These are phyloP conservation scores for Pelmatolapia mariae DNA, from an alignment of 2,113 vertebrate genomes.

Conservation along the genomic window DNA sequence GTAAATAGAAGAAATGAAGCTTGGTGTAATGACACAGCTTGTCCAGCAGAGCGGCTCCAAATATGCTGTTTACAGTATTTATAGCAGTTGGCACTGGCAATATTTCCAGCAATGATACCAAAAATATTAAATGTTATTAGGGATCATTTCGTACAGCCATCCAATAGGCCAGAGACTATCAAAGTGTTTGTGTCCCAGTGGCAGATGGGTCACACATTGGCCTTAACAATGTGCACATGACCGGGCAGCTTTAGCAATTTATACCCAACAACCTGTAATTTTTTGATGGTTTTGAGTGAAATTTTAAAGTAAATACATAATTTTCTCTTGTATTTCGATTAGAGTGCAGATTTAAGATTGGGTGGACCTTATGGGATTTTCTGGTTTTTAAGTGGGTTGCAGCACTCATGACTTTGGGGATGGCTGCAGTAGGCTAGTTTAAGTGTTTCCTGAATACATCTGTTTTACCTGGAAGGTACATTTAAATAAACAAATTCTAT, in stretches of 20 bases:
- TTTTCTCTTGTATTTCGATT: too few species aligned
- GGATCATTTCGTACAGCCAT: not conserved
- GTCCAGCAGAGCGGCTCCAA: not conserved
- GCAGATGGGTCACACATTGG: too few species aligned
- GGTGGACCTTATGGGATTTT: too few species aligned
- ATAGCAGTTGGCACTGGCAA: not conserved
- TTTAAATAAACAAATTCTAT: not conserved
- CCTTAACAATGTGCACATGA: too few species aligned
- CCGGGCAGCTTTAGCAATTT: too few species aligned
- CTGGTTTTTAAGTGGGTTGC: too few species aligned
- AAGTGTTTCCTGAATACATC: not conserved
- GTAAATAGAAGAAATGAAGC: not conserved
- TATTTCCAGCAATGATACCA: not conserved
- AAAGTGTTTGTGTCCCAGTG: not conserved
- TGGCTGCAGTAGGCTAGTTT: not conserved
- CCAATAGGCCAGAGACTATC: not conserved
- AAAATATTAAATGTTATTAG: not conserved
- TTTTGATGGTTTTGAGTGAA: too few species aligned
- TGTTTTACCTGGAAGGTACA: not conserved
- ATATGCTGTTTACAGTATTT: not conserved
- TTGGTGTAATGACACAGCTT: not conserved
- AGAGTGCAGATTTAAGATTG: too few species aligned
- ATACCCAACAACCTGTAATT: too few species aligned
- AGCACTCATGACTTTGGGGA: too few species aligned
- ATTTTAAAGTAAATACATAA: too few species aligned